Evolutionary conservation across 2,113 vertebrate genomes (phyloP).

Genomic region (Meles meles): DNA sequence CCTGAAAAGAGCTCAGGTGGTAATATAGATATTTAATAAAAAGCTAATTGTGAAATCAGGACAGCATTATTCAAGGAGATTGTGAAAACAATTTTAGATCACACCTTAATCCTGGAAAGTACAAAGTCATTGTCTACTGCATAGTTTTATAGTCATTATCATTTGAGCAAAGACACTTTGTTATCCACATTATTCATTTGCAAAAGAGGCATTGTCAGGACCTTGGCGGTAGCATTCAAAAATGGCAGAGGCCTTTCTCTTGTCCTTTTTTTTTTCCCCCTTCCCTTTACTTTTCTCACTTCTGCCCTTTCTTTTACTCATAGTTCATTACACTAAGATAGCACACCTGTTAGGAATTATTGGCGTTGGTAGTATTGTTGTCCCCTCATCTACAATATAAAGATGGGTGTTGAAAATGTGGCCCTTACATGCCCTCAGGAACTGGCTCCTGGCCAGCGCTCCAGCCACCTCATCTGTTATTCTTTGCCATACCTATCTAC

Average conservation of each 20-base stretch:
- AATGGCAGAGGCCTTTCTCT: not conserved
- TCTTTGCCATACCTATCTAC: not conserved
- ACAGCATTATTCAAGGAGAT: not conserved
- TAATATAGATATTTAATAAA: constrained; percentile 50
- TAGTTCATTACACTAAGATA: not conserved
- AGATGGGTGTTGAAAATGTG: not conserved
- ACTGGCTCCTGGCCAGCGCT: not conserved
- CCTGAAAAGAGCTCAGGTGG: constrained; percentile 40
- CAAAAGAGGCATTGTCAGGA: not conserved
- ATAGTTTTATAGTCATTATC: not conserved
- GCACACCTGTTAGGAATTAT: not conserved
- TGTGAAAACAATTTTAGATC: constrained; percentile 40
- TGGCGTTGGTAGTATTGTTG: not conserved
- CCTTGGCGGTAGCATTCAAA: not conserved
- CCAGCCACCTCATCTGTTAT: not conserved
- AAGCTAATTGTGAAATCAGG: constrained; percentile 52
- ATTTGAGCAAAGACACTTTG: not conserved
- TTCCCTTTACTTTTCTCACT: not conserved
- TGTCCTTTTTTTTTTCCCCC: not conserved
- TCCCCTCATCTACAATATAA: not conserved
- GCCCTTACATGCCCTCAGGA: not conserved
- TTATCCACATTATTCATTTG: not conserved
- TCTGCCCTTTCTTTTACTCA: not conserved
- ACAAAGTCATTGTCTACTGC: not conserved
- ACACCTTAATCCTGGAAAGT: constrained; percentile 13